Evolutionary conservation across 2,888 invertebrate genomes (phyloP), one percentile per base, ranked within the genome.

Genomic region (Zhuqinia jingwanae): DNA sequence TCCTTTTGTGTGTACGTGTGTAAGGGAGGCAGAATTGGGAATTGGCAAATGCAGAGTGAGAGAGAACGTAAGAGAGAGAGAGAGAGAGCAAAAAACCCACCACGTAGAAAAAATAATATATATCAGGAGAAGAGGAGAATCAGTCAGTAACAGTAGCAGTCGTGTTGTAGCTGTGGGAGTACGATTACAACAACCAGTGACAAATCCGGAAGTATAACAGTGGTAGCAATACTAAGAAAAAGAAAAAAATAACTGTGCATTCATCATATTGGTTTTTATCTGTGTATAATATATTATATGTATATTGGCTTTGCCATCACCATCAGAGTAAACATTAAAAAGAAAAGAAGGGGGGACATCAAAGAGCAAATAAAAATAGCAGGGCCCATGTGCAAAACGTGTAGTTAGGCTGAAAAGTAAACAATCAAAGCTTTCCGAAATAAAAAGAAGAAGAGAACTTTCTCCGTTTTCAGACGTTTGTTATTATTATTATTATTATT

Each of bases 191-290:
- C n/a, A 60, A 45, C 76, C 50, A 65, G 77, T 76, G 83, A 83
- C 76, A 83, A 81, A 81, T 77, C 65, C 83, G 77, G 82, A 83
- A 76, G 75, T n/a, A n/a, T n/a, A n/a, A n/a, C n/a, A n/a, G n/a
- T n/a, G n/a, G n/a, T 83, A 47, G 13, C 47, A 13, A 45, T 45
- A 68, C 45, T 47, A 47, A 47, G 25, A 0, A 70, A 70, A 68
- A n/a, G n/a, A n/a, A n/a, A n/a, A n/a, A n/a, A 17, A 15, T 27
- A 65, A 79, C 63, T 65, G 45, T 6, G 58, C 20, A 63, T 65
- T 70, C 22, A 42, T 73, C 60, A 11, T 42, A 15, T 73, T 6
- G 25, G 47, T 68, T 68, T 80, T 63, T 11, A n/a, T n/a, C n/a
- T n/a, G n/a, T n/a, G n/a, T n/a, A n/a, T n/a, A n/a, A n/a, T n/a